Evolutionary conservation across 1,140 invertebrate genomes (phyloP), one percentile per base, ranked within the genome.

Genomic region (Frieseomelitta varia): DNA sequence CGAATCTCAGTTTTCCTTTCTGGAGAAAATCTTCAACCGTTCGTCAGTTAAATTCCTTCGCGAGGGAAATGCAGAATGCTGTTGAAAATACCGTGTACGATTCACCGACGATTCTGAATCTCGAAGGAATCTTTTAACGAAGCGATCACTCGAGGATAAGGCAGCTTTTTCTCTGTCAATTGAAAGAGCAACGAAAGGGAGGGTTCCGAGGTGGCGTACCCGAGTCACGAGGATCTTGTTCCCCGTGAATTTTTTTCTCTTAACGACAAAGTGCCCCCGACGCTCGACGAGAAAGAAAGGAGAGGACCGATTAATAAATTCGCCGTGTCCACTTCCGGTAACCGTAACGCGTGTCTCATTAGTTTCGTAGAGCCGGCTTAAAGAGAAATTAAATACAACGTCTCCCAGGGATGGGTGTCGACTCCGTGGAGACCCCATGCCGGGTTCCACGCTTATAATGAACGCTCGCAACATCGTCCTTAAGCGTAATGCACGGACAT

Each of bases 301-400:
- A 12, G 75, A 85, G 76, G 79, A 24, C 69, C 87, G 90, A 89
- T 90, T 88, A 89, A 92, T 93, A 92, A 92, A 92, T 92, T 91
- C 78, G 68, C 86, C 61, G 71, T 88, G 87, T 78, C 81, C 80
- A 91, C 91, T 92, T 92, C 91, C 91, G 91, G 89, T 88, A 91
- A 92, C 81, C 61, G 88, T 81, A 89, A 89, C 89, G 91, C 89
- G 91, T 91, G 92, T 92, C 91, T 92, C 92, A 92, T 93, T 93
- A 93, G 90, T 91, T 89, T 90, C 92, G 88, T 92, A 92, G 91
- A 86, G 69, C 76, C 87, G 77, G 86, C 84, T 93, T 92, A 92
- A 93, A 86, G 87, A 90, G 89, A 88, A 92, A 93, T 93, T 93
- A 92, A 93, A 93, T 93, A 83, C 92, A 92, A 81, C 90, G 84